Evolutionary conservation across 2,113 vertebrate species (phyloP), one percentile per base, ranked within the genome.

Genomic region (Pongo pygmaeus): DNA sequence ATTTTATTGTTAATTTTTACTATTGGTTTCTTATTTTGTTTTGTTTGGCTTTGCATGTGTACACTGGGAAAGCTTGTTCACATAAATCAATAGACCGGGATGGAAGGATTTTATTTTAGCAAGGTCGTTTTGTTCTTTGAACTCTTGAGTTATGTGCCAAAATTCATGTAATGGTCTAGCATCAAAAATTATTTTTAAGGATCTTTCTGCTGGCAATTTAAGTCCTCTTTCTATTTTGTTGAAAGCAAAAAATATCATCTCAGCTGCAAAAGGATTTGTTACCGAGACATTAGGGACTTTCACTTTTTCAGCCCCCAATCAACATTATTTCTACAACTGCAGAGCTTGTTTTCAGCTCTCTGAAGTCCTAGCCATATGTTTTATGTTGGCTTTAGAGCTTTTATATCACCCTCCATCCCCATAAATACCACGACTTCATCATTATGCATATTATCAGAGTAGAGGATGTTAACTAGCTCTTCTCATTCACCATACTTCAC

Each of bases 361-460:
- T 0, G 8, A 64, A 55, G 38, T 13, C 2, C 0, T 22, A 13
- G 35, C 10, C 3, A 0, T 22, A 13, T 17, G 25, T 38, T 84
- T 7, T 70, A 5, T 9, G 30, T 84, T 72, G 79, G 20, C 69
- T 48, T 83, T 8, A 48, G 61, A 55, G n/a, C 72, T 64, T 5
- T 61, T 32, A n/a, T 20, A 13, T 12, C 38, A 50, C 4, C 10
- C 11, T 25, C 18, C 22, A 46, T 64, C 23, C 20, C 1, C 61
- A 14, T 32, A 64, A 64, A 64, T n/a, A 20, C 32, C 23, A 38
- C 25, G 12, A 27, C 79, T 79, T 40, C 40, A n/a, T 70, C 11
- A 2, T 67, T n/a, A n/a, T 17, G 50, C 75, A 2, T 0, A n/a
- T 12, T 77, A 9, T 30, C 35, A 40, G 67, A 27, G 52, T 13